These are phyloP conservation scores for Acanthopleura granulata DNA, from an alignment of 2,888 invertebrate genomes.

Conservation along the genomic window DNA sequence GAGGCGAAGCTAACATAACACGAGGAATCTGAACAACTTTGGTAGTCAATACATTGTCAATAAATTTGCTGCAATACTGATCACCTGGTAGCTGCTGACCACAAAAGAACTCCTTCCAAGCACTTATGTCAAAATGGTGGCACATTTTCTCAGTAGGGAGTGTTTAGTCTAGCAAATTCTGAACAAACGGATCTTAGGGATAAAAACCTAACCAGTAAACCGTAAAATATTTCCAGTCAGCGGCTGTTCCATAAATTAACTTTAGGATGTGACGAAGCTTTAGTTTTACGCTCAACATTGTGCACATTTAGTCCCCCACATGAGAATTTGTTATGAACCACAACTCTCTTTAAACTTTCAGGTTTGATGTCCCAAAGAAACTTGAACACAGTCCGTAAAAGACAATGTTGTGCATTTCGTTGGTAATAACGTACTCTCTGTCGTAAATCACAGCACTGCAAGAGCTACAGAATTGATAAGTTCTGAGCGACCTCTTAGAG, in stretches of 20 bases:
- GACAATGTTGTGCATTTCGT: neutral
- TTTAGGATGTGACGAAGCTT: neutral
- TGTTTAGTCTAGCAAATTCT: slow-evolving; percentile 5
- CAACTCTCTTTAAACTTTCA: slow-evolving; percentile 3
- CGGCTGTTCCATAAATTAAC: neutral
- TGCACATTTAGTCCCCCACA: slow-evolving; percentile 7
- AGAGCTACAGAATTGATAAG: slow-evolving; percentile 2
- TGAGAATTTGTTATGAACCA: too few species aligned
- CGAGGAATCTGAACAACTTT: slow-evolving; percentile 4
- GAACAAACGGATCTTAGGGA: slow-evolving; percentile 7
- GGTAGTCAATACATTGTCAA: neutral
- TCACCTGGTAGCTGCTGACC: neutral
- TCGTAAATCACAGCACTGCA: slow-evolving; percentile 3
- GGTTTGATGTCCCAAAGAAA: slow-evolving; percentile 14
- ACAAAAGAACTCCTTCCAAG: slow-evolving; percentile 2
- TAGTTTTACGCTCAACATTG: slow-evolving; percentile 6
- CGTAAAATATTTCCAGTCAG: slow-evolving; percentile 12
- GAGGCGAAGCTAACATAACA: neutral
- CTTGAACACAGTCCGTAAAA: neutral
- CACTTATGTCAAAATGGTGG: neutral
- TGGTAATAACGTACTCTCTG: neutral
- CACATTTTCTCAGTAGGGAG: neutral
- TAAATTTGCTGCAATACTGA: neutral
- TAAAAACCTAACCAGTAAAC: slow-evolving; percentile 17
- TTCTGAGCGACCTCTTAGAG: neutral